Percentiles rank a stretch among this genome's conserved stretches.
Conservation (phyloP, 2,888 invertebrate genomes). For the Anticlea derivata region DNA sequence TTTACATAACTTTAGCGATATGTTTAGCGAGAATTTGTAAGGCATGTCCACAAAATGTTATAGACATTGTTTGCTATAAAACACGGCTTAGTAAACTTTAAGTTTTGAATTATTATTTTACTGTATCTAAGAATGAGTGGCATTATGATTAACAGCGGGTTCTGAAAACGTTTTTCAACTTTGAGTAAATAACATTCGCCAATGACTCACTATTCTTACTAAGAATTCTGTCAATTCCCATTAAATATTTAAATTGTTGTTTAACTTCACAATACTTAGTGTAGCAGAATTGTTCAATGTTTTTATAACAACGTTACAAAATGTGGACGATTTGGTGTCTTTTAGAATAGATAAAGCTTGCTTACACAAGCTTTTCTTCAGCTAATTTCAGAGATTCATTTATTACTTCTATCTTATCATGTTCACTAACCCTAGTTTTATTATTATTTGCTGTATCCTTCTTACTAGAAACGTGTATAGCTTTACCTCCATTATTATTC, state of each 20-base stretch:
- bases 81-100: too few species aligned
- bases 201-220: too few species aligned
- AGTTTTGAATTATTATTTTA: too few species aligned
- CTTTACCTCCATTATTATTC: conserved; percentile 62
- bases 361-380: conserved; percentile 79
- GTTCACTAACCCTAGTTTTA: conserved; percentile 49
- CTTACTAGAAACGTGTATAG: conserved; percentile 33
- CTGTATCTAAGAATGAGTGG: too few species aligned
- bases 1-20: conserved; percentile 24
- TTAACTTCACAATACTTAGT: too few species aligned
- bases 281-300: background rate
- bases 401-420: conserved; percentile 52
- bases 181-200: too few species aligned
- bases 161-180: too few species aligned
- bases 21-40: conserved; percentile 21
- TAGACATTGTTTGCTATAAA: too few species aligned
- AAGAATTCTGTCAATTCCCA: too few species aligned
- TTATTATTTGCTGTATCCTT: conserved; percentile 69
- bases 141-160: too few species aligned
- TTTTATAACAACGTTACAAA: conserved; percentile 1
- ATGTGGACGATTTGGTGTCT: conserved; percentile 1
- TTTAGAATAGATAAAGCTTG: conserved; percentile 6
- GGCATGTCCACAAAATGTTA: conserved; percentile 9
- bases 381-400: conserved; percentile 71
- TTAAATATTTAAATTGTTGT: too few species aligned